These are phyloP conservation scores for Sphaerophoria rueppellii DNA, from an alignment of 2,888 invertebrate genomes.

Conservation along the genomic window DNA sequence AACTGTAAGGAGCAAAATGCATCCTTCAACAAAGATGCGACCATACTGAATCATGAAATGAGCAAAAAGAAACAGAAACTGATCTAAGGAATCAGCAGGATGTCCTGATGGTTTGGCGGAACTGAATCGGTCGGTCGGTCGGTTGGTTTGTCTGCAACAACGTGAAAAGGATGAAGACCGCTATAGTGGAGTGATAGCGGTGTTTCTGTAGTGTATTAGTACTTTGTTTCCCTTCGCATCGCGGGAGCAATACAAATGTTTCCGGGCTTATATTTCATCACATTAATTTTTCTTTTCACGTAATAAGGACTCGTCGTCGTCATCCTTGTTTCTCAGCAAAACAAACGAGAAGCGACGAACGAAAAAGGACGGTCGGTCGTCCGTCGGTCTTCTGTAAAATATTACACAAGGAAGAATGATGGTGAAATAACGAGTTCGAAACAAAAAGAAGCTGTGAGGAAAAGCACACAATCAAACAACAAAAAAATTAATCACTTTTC, in stretches of 20 bases:
- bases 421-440: conserved; percentile 63
- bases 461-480: background rate
- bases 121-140: background rate
- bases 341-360: background rate
- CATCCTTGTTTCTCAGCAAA: background rate
- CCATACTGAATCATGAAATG: conserved; percentile 57
- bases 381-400: conserved; percentile 27
- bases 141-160: background rate
- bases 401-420: conserved; percentile 52
- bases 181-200: background rate
- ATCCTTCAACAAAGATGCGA: conserved; percentile 57
- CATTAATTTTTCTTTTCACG: conserved; percentile 25
- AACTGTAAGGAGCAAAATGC: conserved; percentile 64
- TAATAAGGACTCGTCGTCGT: conserved; percentile 22
- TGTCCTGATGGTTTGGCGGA: conserved; percentile 19
- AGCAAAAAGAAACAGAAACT: conserved; percentile 33
- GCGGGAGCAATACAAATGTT: conserved; percentile 68
- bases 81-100: conserved; percentile 70
- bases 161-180: background rate
- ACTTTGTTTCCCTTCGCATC: conserved; percentile 30
- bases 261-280: conserved; percentile 38
- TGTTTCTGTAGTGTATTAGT: conserved; percentile 12
- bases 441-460: conserved; percentile 14
- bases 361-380: background rate
- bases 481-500: conserved; percentile 70